phyloP scores from a whole-genome alignment of 2,888 invertebrate genomes.

The Cactoblastis cactorum region DNA sequence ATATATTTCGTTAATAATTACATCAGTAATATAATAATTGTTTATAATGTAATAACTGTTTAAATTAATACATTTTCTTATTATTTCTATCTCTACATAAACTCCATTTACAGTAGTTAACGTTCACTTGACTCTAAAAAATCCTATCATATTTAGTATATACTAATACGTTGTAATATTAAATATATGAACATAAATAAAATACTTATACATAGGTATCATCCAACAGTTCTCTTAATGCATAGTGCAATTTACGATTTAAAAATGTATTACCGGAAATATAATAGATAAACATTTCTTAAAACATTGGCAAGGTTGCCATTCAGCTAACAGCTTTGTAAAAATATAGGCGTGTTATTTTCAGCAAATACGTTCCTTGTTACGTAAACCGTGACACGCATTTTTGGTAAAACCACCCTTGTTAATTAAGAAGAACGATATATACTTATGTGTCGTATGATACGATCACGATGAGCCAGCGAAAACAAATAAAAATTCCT shows the following conservation, averaged over 20 bases:
- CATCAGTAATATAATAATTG: not conserved
- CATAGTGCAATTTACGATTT: slow-evolving; percentile 3
- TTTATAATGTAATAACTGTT: not conserved
- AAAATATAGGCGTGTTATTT: slow-evolving; percentile 1
- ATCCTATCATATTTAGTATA: not conserved
- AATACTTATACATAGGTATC: not conserved
- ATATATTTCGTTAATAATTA: not conserved
- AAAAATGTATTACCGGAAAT: not conserved
- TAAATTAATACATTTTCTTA: not conserved
- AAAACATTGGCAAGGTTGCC: slow-evolving; percentile 1
- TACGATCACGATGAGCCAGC: not conserved
- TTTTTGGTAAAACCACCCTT: not conserved
- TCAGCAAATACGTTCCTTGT: not conserved
- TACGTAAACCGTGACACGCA: not conserved
- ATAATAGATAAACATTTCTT: not conserved
- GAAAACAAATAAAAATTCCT: slow-evolving; percentile 11
- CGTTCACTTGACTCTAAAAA: not conserved
- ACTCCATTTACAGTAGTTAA: not conserved
- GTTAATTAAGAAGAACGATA: not conserved
- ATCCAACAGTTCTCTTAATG: not conserved
- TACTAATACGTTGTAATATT: no score
- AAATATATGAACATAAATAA: not conserved
- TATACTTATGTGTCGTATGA: not conserved
- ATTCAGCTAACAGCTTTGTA: not conserved
- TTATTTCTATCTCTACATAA: not conserved